Conservation (phyloP, 2,797 vertebrate genomes). For the Micrastur ruficollis region DNA sequence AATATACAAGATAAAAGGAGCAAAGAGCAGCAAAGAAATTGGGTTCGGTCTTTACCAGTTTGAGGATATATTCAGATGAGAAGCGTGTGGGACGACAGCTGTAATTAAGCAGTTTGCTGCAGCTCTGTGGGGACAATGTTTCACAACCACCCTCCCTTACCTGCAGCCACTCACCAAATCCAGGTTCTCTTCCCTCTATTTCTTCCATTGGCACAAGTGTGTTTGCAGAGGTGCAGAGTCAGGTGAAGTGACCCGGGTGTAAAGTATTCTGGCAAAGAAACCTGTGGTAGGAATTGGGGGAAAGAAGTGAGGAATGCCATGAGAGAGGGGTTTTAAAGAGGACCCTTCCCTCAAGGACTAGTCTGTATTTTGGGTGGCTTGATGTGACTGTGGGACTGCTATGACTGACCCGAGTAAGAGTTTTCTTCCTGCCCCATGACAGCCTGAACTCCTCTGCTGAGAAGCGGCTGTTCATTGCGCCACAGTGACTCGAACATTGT, state of each 20-base stretch:
- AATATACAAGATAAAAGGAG: not conserved
- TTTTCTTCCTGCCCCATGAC: not conserved
- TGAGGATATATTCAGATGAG: not conserved
- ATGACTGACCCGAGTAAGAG: not conserved
- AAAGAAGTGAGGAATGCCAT: not conserved
- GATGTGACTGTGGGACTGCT: not conserved
- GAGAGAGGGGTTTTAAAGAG: not conserved
- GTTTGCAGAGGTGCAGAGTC: not conserved
- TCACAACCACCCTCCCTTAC: not conserved
- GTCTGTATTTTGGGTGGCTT: not conserved
- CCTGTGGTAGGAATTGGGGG: accelerated
- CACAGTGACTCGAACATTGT: not conserved
- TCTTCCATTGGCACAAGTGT: not conserved
- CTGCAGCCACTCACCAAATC: not conserved
- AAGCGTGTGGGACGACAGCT: not conserved
- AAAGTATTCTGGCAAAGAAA: not conserved
- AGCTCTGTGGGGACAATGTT: not conserved
- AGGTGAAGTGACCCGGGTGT: not conserved
- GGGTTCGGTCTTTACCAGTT: not conserved
- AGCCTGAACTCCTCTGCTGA: not conserved
- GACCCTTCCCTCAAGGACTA: not conserved
- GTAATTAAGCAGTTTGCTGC: not conserved
- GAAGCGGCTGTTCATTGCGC: not conserved
- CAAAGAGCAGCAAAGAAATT: not conserved
- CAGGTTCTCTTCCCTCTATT: not conserved